phyloP scores from a whole-genome alignment of 2,797 vertebrate genomes.

The Gymnodraco acuticeps region DNA sequence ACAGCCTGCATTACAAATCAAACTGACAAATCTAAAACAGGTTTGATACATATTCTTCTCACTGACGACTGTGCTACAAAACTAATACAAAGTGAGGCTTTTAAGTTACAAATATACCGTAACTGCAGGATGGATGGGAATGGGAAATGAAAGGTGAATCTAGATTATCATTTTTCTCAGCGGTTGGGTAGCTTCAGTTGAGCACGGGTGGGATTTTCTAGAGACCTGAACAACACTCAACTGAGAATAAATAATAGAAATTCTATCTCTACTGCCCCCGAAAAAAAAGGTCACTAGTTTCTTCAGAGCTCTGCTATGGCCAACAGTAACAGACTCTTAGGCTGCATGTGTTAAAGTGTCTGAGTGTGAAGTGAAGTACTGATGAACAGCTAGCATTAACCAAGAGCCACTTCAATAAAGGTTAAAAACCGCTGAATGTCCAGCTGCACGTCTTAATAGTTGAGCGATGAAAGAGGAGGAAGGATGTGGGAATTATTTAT shows the following conservation, averaged over 20 bases:
- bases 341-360: background rate
- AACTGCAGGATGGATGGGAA: background rate
- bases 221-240: conserved; percentile 26
- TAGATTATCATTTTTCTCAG: conserved; percentile 22
- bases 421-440: background rate
- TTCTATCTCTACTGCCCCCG: background rate
- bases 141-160: background rate
- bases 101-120: background rate
- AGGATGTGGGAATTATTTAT: background rate
- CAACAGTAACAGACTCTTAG: conserved; percentile 1
- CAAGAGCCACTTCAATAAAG: background rate
- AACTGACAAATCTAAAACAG: background rate
- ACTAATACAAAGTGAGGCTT: too few relatives aligned
- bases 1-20: background rate
- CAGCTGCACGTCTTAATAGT: background rate
- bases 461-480: background rate
- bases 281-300: background rate
- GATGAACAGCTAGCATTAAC: background rate
- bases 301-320: background rate
- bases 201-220: conserved; percentile 30
- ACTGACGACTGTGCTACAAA: too few relatives aligned
- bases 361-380: background rate
- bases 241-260: conserved; percentile 25
- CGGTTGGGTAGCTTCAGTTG: conserved; percentile 19
- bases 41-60: background rate